Conservation (phyloP, 2,113 vertebrate genomes). For the Loxodonta africana region DNA sequence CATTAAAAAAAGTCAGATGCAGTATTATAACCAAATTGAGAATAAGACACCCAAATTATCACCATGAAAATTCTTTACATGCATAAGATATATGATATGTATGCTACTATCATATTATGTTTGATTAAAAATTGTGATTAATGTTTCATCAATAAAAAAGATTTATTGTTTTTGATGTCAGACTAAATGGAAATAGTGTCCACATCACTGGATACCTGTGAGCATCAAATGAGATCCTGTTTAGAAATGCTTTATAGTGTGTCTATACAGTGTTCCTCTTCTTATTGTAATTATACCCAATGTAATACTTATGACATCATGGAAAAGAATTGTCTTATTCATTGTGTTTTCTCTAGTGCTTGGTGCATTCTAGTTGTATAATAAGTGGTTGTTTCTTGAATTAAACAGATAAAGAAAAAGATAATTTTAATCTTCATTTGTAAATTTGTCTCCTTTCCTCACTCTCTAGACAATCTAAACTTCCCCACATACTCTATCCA, state of each 20-base stretch:
- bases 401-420: background rate
- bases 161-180: constrained; percentile 55
- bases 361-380: background rate
- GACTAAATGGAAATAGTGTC: constrained; percentile 35
- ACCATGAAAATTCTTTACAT: background rate
- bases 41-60: constrained; percentile 30
- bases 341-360: background rate
- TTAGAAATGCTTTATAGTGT: constrained; percentile 5
- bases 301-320: background rate
- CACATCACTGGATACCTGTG: constrained; percentile 1
- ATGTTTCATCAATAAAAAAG: constrained; percentile 47
- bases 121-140: constrained; percentile 60
- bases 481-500: background rate
- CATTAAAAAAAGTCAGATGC: background rate
- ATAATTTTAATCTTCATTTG: background rate
- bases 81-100: constrained; percentile 8
- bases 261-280: background rate
- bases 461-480: background rate
- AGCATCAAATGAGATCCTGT: background rate
- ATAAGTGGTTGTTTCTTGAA: background rate
- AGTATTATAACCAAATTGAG: background rate
- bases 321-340: background rate
- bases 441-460: background rate
- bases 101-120: background rate
- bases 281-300: constrained; percentile 5